Conservation (phyloP, 2,797 vertebrate species). For the Onychomys arenicola region DNA sequence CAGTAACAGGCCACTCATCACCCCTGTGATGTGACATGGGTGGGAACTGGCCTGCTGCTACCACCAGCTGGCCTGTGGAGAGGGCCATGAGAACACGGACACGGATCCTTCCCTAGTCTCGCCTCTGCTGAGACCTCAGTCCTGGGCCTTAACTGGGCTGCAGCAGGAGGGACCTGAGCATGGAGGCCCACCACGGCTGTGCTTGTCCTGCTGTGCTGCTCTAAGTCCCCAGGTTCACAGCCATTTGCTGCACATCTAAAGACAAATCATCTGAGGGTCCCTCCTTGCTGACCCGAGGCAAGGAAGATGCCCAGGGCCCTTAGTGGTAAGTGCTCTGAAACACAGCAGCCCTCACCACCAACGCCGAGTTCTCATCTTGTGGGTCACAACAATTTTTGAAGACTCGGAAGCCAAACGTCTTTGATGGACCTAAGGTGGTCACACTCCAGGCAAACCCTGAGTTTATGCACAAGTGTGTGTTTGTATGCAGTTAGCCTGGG, state of each 20-base stretch:
- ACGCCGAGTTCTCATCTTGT: neutral
- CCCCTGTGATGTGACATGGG: no score
- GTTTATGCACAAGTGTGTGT: neutral
- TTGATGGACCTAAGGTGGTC: neutral
- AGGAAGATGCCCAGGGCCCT: neutral
- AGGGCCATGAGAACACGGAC: neutral
- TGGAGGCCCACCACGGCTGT: rapidly evolving
- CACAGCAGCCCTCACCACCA: neutral
- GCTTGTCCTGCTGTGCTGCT: neutral
- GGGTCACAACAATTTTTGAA: neutral
- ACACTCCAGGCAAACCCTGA: neutral
- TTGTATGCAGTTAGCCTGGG: neutral
- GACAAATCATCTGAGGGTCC: neutral
- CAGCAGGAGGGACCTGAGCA: neutral
- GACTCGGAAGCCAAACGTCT: neutral
- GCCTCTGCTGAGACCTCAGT: neutral
- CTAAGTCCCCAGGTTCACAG: neutral
- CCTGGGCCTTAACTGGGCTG: neutral
- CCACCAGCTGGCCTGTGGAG: neutral
- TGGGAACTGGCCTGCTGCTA: neutral
- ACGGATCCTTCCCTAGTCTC: neutral
- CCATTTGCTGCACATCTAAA: neutral
- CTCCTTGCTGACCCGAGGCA: neutral
- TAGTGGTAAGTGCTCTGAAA: neutral
- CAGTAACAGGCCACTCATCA: rapidly evolving